Percentiles rank a stretch among this genome's conserved stretches.
phyloP scores from a whole-genome alignment of 30 jellyfish, hydroid and myxozoan species.

The Phacellophora camtschatica region DNA sequence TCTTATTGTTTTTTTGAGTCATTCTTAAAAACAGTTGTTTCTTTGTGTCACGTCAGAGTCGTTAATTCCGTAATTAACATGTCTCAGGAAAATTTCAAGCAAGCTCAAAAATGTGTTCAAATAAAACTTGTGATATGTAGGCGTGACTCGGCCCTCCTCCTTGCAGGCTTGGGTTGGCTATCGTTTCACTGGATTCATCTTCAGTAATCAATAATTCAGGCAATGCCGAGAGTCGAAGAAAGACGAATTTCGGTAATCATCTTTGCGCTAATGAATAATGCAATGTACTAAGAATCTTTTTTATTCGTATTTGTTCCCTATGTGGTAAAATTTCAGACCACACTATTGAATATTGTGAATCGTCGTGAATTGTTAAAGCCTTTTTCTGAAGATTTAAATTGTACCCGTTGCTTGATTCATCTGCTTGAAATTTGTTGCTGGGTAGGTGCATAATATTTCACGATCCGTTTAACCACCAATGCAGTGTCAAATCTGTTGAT shows the following conservation, averaged over 20 bases:
- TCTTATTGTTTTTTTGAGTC: neutral
- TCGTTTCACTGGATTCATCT: neutral
- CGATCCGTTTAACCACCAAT: too few relatives aligned
- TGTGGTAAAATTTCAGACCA: neutral
- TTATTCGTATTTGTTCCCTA: neutral
- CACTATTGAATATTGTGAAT: neutral
- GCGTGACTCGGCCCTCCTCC: conserved; percentile 3
- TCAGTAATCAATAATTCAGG: neutral
- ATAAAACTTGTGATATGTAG: neutral
- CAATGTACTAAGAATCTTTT: neutral
- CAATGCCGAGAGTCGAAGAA: neutral
- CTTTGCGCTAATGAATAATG: neutral
- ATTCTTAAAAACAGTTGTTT: neutral
- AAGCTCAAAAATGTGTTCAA: neutral
- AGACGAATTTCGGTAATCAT: neutral
- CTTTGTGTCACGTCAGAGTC: neutral
- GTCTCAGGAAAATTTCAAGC: neutral
- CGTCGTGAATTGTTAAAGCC: too few relatives aligned
- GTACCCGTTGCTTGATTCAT: too few relatives aligned
- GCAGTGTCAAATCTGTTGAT: too few relatives aligned
- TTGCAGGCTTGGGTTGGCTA: neutral
- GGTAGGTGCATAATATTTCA: too few relatives aligned
- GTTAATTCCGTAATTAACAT: neutral
- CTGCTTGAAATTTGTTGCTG: too few relatives aligned
- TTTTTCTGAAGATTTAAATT: too few relatives aligned